phyloP scores from a whole-genome alignment of 92 coral and sea anemone species.

The Pocillopora meandrina region DNA sequence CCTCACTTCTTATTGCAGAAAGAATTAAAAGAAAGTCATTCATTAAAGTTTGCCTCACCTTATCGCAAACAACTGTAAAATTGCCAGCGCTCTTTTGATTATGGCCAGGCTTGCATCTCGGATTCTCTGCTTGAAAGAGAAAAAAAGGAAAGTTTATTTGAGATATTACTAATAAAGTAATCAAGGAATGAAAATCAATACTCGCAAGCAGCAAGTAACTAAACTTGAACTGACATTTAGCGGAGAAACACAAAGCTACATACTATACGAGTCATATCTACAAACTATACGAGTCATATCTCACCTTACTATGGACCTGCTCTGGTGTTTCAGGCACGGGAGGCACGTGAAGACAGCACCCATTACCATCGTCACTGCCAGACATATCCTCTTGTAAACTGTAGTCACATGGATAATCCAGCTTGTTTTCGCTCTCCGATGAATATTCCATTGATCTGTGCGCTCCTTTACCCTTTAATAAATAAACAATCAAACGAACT shows the following conservation, averaged over 20 bases:
- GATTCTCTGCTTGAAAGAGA: slow-evolving; percentile 67
- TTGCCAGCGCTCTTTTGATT: slow-evolving; percentile 89
- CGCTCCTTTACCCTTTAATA: slow-evolving; percentile 24
- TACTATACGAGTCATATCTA: not conserved
- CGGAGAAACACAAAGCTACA: too few relatives aligned
- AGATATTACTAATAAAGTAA: not conserved
- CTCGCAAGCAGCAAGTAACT: too few relatives aligned
- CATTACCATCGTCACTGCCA: slow-evolving; percentile 53
- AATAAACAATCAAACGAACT: not conserved
- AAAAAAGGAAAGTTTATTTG: not conserved
- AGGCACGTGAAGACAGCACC: slow-evolving; percentile 87
- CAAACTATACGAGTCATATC: not conserved
- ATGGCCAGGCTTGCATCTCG: slow-evolving; percentile 95
- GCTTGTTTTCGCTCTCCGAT: slow-evolving; percentile 41
- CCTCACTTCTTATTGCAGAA: not conserved
- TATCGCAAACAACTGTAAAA: slow-evolving; percentile 96
- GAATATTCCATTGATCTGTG: slow-evolving; percentile 20
- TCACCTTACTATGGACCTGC: slow-evolving; percentile 82
- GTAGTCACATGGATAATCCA: slow-evolving; percentile 73
- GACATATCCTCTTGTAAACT: slow-evolving; percentile 70
- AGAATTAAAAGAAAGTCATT: too few relatives aligned
- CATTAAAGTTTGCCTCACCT: slow-evolving; percentile 60
- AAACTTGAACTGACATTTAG: too few relatives aligned
- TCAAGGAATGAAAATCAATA: not conserved
- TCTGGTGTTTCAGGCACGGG: slow-evolving; percentile 74